Base-by-base conservation (phyloP, 1,140 invertebrate genomes). In the Drosophila prosaltans region DNA sequence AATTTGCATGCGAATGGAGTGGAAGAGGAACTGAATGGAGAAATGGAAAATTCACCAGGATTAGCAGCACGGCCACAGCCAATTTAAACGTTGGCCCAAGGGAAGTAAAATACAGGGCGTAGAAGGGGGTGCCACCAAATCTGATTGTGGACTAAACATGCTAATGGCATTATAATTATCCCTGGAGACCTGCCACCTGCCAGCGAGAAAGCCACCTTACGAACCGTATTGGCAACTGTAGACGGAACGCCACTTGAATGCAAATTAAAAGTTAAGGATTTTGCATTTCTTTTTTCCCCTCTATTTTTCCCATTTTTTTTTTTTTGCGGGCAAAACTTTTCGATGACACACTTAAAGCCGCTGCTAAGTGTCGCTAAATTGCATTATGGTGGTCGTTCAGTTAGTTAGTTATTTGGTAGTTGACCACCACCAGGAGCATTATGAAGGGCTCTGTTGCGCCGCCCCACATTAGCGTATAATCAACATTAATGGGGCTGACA, bases 161-260 rank as follows among this genome's bases (percentile, higher is more conserved):
- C 84, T 89, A 89, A 89, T 89, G 84, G 80, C 84, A 90, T 89
- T 89, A 90, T 89, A 89, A 89, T 90, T 89, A 89, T 84, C 84
- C 80, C 65, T 51, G 39, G 80, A 74, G 78, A 60, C 32, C 16
- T 40, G 28, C 16, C 16, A 51, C 65, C 66, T 75, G 69, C 41
- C 75, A 60, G 62, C 63, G 59, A 74, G 62, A 55, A 45, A 74
- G 26, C 10, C 64, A 58, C 24, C 36, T 26, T 26, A 10, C 21
- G 24, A 26, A 51, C 21, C 45, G 45, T 51, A 51, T 51, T 51
- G 45, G 21, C 48, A 55, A 40, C 39, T 58, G 64, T 45, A 11
- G 10, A 39, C 11, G 30, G 11, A 54, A 54, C 48, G 30, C 54
- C 65, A 75, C 60, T 81, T 64, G 81, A 89, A 78, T 80, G 84